These are phyloP conservation scores for Bombus sylvicola DNA, from an alignment of 1,140 invertebrate genomes.

Conservation along the genomic window DNA sequence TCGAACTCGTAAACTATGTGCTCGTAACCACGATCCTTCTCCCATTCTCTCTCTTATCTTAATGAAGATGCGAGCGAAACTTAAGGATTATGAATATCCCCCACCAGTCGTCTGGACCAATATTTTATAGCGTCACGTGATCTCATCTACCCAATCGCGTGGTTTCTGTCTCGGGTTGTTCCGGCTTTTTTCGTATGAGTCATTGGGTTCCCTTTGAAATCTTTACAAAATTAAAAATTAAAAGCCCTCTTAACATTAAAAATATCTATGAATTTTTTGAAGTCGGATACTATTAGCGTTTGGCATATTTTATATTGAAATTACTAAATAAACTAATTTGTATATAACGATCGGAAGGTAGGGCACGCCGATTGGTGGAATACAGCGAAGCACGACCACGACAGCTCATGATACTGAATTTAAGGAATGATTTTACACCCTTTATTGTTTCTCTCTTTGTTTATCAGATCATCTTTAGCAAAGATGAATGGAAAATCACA, in stretches of 20 bases:
- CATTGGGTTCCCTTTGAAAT: background rate
- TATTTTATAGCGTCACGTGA: background rate
- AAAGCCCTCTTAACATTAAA: background rate
- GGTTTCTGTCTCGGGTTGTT: background rate
- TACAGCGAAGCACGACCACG: constrained; percentile 9
- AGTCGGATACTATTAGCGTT: too few species aligned
- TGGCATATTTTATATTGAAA: background rate
- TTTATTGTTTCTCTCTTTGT: constrained; percentile 3
- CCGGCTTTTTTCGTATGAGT: background rate
- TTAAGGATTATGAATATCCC: constrained; percentile 10
- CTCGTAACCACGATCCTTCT: constrained; percentile 4
- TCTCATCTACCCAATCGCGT: background rate
- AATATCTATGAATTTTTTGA: constrained; percentile 8
- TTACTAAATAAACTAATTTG: background rate
- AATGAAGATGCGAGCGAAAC: constrained; percentile 22
- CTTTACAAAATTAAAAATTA: background rate
- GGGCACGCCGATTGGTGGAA: constrained; percentile 31
- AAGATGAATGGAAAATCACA: background rate
- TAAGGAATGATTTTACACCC: constrained; percentile 30
- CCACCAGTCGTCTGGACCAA: constrained; percentile 10
- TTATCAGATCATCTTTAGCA: constrained; percentile 1
- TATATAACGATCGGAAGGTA: constrained; percentile 48
- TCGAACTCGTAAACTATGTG: constrained; percentile 34
- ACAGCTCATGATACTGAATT: constrained; percentile 31
- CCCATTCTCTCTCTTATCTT: constrained; percentile 18